Evolutionary conservation across 2,113 vertebrate genomes (phyloP), one percentile per base, ranked within the genome.

Genomic region (Cryptotis parvus): DNA sequence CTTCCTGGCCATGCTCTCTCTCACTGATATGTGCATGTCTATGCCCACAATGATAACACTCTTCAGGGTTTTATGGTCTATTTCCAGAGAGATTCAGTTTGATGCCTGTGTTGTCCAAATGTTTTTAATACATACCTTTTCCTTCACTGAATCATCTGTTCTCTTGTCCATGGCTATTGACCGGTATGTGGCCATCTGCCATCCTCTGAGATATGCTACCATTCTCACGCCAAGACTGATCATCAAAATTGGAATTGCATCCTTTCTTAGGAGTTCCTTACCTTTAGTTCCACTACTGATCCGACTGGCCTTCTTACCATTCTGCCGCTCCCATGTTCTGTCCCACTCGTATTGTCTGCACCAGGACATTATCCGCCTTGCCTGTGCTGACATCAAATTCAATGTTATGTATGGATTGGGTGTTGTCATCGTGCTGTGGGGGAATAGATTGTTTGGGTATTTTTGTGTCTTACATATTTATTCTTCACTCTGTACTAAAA

Each of bases 301-400:
- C 41, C 39, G 27, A 3, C 24, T 94, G 63, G 11, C 94, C 1
- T 96, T 88, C 37, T 90, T 95, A 43, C 70, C 92, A 1, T 96
- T 93, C n/a, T 96, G 95, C 15, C 45, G 6, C 0, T 93, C 93
- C 20, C 96, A 93, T 20, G 20, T 66, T 2, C 96, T 95, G 24
- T 95, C 95, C 82, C 95, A 95, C 74, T 95, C 92, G 2, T 94
- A 95, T 22, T 96, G 96, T 65, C 63, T 96, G 1, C 95, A 96
- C 26, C 94, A 96, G 66, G 95, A 96, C 27, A 39, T 93, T 9
- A 94, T 91, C 24, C 15, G 12, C 29, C 91, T 92, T 45, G 74
- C 78, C 0, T 92, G 87, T 66, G 79, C 92, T 82, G 93, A 91
- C 12, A 83, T n/a, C 0, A 61, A 31, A 0, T 94, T 87, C 85